A percentile compares a stretch with the other conserved stretches of the same genome.
Conservation (phyloP, 1,140 invertebrate genomes). For the Eriosoma lanigerum region DNA sequence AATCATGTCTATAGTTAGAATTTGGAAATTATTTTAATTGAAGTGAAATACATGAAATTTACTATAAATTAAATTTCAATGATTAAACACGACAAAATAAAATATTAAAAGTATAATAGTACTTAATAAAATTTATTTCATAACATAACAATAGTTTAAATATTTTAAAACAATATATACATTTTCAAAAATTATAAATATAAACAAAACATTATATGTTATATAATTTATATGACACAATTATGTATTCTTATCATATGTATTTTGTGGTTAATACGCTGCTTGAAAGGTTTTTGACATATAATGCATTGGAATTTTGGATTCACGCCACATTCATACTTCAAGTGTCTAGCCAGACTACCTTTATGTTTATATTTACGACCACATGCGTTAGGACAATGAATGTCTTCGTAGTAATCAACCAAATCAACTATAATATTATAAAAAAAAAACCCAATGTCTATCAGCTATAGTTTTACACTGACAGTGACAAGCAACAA, state of each 20-base stretch:
- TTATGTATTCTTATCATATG: slow-evolving; percentile 56
- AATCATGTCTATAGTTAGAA: too few species aligned
- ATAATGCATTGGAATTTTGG: slow-evolving; percentile 64
- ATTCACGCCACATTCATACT: slow-evolving; percentile 64
- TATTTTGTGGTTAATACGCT: slow-evolving; percentile 60
- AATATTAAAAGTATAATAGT: not conserved
- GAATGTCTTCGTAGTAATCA: not conserved
- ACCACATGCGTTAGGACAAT: slow-evolving; percentile 48
- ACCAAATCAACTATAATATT: not conserved
- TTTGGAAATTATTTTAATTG: too few species aligned
- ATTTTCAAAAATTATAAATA: slow-evolving; percentile 1
- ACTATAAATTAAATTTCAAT: not conserved
- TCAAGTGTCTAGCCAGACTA: slow-evolving; percentile 60
- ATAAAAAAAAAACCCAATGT: not conserved
- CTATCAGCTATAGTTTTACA: not conserved
- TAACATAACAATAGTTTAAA: not conserved
- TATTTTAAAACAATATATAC: not conserved
- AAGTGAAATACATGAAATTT: too few species aligned
- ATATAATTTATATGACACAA: not conserved
- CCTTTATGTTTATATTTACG: slow-evolving; percentile 57
- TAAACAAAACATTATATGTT: too few species aligned
- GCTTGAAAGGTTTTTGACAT: slow-evolving; percentile 61
- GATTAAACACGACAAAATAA: not conserved
- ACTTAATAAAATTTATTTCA: not conserved
- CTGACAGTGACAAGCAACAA: not conserved